Evolutionary conservation across 2,797 vertebrate genomes (phyloP).

Genomic region (Acomys russatus): DNA sequence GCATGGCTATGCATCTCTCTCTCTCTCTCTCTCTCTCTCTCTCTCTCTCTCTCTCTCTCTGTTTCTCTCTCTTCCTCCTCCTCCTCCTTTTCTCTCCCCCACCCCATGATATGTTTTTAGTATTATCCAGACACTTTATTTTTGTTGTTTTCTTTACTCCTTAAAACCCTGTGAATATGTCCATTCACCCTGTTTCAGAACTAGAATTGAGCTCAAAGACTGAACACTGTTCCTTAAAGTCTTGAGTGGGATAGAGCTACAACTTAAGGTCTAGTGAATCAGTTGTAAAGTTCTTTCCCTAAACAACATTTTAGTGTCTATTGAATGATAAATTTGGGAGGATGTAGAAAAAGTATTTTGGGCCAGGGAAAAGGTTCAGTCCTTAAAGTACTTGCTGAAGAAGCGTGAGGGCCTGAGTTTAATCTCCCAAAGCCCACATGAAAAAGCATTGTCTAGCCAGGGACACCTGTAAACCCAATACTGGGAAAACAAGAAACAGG

Average conservation of each 20-base stretch:
- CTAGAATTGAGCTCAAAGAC: background rate
- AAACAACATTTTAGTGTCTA: background rate
- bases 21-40: too few species aligned
- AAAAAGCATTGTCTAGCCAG: background rate
- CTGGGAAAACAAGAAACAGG: background rate
- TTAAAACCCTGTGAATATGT: background rate
- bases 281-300: background rate
- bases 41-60: background rate
- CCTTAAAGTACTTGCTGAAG: background rate
- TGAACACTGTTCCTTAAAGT: background rate
- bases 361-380: background rate
- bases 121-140: background rate
- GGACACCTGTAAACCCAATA: background rate
- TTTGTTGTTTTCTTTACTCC: background rate
- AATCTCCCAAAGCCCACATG: background rate
- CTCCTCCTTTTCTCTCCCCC: too few species aligned
- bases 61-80: background rate
- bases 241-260: background rate
- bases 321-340: background rate
- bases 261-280: slow-evolving; percentile 29
- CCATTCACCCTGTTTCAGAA: background rate
- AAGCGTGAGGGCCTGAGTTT: background rate
- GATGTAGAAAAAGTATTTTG: too few species aligned
- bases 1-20: background rate
- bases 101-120: too few species aligned